Base-by-base conservation (phyloP, 2,888 invertebrate genomes). In the Pyrrhia umbra region DNA sequence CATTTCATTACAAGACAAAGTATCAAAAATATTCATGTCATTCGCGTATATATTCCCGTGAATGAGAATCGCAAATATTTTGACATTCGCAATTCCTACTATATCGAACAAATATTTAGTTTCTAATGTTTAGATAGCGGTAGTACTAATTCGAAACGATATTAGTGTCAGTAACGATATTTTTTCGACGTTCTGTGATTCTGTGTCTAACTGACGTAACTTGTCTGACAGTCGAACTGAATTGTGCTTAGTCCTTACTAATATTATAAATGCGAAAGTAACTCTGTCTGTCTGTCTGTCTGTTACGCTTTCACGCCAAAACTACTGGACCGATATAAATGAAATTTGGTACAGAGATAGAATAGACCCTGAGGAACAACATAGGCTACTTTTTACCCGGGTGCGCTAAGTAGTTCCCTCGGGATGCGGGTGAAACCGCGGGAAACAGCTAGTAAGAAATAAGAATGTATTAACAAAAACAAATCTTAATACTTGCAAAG, bases 1-100 rank as follows among this genome's bases (percentile, higher is more conserved):
- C 45, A 45, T 45, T 70, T 63, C 8, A 34, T 13, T 9, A 15
- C 55, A 43, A 42, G 30, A 62, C 51, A 70, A 68, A 75, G 55
- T 27, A 9, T 52, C 27, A 42, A 45, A 61, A 56, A 63, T 42
- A 42, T 55, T 13, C 20, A n/a, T 21, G 46, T 63, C 55, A 51
- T 55, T 60, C 55, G 30, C 20, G 39, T 37, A n/a, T 56, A 23
- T 52, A 18, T 42, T 18, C 47, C 10, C 6, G 10, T 30, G 40
- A 58, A 13, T 42, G 40, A 42, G n/a, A 59, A 43, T 58, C 13
- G 39, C 46, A 43, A 62, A 52, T 43, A 61, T 27, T 15, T 18
- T 50, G 16, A 2, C 34, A 40, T 42, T 42, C 20, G 13, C 10
- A 10, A 46, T 30, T 27, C 6, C 37, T 50, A 10, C 18, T 51